Percentiles rank a stretch among this genome's conserved stretches.
phyloP scores from a whole-genome alignment of 1,140 invertebrate species.

The Apis cerana region DNA sequence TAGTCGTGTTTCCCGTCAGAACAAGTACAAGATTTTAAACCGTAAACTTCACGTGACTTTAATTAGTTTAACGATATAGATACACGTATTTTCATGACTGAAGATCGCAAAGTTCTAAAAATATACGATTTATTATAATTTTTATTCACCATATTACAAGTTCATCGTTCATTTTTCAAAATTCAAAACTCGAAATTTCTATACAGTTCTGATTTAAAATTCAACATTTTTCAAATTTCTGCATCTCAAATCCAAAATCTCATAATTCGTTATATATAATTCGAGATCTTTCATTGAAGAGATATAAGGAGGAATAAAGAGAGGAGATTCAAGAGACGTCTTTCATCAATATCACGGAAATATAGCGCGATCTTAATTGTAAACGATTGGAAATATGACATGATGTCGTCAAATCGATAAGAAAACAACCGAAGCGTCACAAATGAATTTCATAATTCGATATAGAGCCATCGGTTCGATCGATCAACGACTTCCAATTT shows the following conservation, averaged over 20 bases:
- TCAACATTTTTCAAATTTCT: too few species aligned
- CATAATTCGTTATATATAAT: too few species aligned
- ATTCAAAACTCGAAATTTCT: too few species aligned
- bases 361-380: neutral
- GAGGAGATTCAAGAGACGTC: too few species aligned
- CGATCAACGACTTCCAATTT: neutral
- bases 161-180: too few species aligned
- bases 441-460: conserved; percentile 13
- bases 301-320: neutral
- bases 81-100: neutral
- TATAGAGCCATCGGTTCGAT: neutral
- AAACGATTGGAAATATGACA: neutral
- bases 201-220: neutral
- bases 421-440: neutral
- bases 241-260: too few species aligned
- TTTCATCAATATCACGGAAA: neutral
- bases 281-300: neutral
- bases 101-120: neutral
- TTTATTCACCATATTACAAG: too few species aligned
- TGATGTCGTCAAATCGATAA: neutral
- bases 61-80: conserved; percentile 6
- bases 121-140: too few species aligned
- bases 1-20: neutral
- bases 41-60: conserved; percentile 12
- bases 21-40: conserved; percentile 9